Base-by-base conservation (phyloP, 2,113 vertebrate species). In the Brevimyrus niger region DNA sequence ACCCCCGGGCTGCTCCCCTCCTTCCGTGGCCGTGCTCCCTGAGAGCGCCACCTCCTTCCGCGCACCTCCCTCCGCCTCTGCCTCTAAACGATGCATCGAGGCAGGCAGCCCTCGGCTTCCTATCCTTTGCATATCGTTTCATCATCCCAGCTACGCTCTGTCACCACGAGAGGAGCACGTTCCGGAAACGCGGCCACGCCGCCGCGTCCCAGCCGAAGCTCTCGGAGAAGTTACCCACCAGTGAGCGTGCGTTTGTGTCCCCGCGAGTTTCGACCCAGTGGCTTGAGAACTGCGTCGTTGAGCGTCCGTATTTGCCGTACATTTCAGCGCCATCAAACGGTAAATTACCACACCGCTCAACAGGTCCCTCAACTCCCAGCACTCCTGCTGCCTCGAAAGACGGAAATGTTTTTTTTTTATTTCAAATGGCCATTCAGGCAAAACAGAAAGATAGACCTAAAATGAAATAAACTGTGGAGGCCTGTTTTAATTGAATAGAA, bases 41-140 rank as follows among this genome's bases (percentile, higher is more conserved):
- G 42, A 31, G n/a, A 61, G 50, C 2, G 6, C 31, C 15, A 4
- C 21, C 85, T 8, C 50, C 85, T 3, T 53, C 31, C 13, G 1
- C 1, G 19, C 47, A 15, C 10, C 85, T 9, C 27, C 3, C 13
- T 87, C 85, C 0, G 42, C 27, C 35, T 35, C 85, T 19, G 35
- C n/a, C 19, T 58, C 85, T 58, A 42, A 42, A 31, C 50, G 4
- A 3, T 19, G 51, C 15, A n/a, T 35, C 47, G 38, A 53, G 35
- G 19, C 61, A 35, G 44, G 8, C 80, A 21, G n/a, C 35, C 82
- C 50, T 48, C 11, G 23, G 38, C 38, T 47, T 61, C 38, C 51
- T 84, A 21, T 23, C 21, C 21, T 87, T 87, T 87, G 50, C 85
- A 53, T 53, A 87, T 87, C 27, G 19, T 87, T 87, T 87, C 85